phyloP scores from a whole-genome alignment of 1,140 invertebrate species.

The Caenorhabditis briggsae region DNA sequence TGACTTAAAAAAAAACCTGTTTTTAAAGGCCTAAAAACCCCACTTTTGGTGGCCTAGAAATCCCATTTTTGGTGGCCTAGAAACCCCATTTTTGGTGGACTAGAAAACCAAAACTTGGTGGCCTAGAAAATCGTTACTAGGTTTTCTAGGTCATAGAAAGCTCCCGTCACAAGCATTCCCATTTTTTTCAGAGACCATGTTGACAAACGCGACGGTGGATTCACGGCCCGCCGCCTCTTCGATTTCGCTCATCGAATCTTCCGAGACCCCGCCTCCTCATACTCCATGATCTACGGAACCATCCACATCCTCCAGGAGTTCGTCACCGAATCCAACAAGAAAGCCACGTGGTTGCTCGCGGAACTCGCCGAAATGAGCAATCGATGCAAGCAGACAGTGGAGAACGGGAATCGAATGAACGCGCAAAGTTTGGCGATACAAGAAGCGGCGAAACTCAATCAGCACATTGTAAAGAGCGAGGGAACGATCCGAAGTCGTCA shows the following conservation, averaged over 20 bases:
- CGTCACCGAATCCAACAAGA: background rate
- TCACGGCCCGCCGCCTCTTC: conserved; percentile 28
- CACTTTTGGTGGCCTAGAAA: no score
- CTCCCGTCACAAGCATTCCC: background rate
- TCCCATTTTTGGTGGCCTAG: no score
- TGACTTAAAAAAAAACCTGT: no score
- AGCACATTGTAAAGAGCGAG: background rate
- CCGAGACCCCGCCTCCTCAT: background rate
- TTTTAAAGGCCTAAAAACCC: no score
- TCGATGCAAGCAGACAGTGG: background rate
- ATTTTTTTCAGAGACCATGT: conserved; percentile 25
- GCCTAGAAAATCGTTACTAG: no score
- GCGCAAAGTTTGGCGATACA: background rate
- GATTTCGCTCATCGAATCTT: background rate
- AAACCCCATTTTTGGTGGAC: no score
- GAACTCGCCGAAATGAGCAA: background rate
- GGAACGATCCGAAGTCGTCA: background rate
- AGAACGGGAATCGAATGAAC: background rate
- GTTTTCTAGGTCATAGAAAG: background rate
- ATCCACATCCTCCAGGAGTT: conserved; percentile 19
- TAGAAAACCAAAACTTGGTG: no score
- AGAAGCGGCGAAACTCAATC: conserved; percentile 27
- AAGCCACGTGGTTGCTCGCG: conserved; percentile 7
- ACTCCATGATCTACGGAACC: conserved; percentile 35
- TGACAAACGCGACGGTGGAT: background rate